These are phyloP conservation scores for Campylomormyrus tamandua DNA, from an alignment of 2,113 vertebrate species.

Conservation along the genomic window DNA sequence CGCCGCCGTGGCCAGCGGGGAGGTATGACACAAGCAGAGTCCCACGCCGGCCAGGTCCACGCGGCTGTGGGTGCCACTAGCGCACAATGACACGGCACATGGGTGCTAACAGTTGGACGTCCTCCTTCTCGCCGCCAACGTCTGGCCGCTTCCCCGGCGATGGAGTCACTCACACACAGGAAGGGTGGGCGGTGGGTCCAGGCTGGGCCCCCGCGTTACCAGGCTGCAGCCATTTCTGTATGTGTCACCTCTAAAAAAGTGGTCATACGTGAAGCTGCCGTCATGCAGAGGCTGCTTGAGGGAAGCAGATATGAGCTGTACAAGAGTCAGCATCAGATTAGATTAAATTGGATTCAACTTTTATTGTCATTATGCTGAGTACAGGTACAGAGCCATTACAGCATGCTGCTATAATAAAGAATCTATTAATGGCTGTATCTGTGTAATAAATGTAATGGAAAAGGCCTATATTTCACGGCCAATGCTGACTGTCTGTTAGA, in stretches of 20 bases:
- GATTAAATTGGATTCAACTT: not conserved
- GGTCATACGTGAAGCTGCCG: not conserved
- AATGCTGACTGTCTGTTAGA: not conserved
- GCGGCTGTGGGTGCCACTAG: constrained; percentile 11
- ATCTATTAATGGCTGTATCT: not conserved
- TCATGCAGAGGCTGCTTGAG: not conserved
- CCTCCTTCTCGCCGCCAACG: constrained; percentile 15
- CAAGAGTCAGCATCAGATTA: not conserved
- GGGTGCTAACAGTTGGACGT: constrained; percentile 18
- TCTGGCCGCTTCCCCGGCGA: constrained; percentile 17
- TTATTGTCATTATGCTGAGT: not conserved
- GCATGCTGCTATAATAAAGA: not conserved
- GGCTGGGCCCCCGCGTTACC: not conserved
- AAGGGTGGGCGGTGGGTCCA: constrained; percentile 6
- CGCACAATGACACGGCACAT: constrained; percentile 1
- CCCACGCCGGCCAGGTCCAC: not conserved
- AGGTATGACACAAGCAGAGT: not conserved
- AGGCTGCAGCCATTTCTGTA: constrained; percentile 21
- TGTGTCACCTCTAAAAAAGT: constrained; percentile 11
- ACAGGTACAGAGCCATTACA: not conserved
- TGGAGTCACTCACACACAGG: constrained; percentile 19
- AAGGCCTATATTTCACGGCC: not conserved
- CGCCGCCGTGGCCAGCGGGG: not conserved
- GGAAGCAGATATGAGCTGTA: not conserved
- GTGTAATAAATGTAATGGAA: not conserved